Conservation (phyloP, 2,113 vertebrate genomes). For the Hippoglossus stenolepis region DNA sequence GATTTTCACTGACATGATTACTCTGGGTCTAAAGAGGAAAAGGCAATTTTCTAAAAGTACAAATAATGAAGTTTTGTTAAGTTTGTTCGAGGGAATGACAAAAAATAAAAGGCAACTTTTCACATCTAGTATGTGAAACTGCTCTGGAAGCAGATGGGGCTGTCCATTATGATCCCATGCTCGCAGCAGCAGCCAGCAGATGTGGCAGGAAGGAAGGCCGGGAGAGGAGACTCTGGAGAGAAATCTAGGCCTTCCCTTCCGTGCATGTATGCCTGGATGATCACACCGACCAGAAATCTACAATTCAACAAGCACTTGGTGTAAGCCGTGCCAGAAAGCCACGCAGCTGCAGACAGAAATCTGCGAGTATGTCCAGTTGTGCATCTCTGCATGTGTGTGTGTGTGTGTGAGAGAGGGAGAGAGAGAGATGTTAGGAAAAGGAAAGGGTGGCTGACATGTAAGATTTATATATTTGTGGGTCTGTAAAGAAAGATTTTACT, state of each 20-base stretch:
- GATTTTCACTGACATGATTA: conserved; percentile 11
- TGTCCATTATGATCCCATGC: conserved; percentile 61
- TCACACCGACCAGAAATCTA: conserved; percentile 71
- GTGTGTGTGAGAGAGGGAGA: not conserved
- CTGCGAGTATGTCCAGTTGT: conserved; percentile 44
- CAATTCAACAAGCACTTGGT: conserved; percentile 69
- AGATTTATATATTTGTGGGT: conserved; percentile 4
- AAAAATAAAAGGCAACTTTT: conserved; percentile 4
- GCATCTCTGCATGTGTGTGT: conserved; percentile 29
- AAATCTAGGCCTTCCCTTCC: conserved; percentile 62
- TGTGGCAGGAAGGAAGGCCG: conserved; percentile 70
- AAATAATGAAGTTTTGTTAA: not conserved
- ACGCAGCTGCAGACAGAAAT: conserved; percentile 68
- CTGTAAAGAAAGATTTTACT: not conserved
- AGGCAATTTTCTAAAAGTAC: no score
- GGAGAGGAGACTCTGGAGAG: conserved; percentile 63
- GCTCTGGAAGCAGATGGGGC: conserved; percentile 65
- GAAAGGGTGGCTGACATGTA: not conserved
- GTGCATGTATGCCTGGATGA: conserved; percentile 72
- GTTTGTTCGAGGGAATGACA: conserved; percentile 7
- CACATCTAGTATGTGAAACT: conserved; percentile 29
- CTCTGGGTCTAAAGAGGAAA: not conserved
- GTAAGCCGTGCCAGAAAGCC: conserved; percentile 61
- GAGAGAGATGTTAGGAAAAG: conserved; percentile 21
- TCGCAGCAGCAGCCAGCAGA: conserved; percentile 73